Evolutionary conservation across 1,140 invertebrate species (phyloP).

Genomic region (Drosophila trapezifrons): DNA sequence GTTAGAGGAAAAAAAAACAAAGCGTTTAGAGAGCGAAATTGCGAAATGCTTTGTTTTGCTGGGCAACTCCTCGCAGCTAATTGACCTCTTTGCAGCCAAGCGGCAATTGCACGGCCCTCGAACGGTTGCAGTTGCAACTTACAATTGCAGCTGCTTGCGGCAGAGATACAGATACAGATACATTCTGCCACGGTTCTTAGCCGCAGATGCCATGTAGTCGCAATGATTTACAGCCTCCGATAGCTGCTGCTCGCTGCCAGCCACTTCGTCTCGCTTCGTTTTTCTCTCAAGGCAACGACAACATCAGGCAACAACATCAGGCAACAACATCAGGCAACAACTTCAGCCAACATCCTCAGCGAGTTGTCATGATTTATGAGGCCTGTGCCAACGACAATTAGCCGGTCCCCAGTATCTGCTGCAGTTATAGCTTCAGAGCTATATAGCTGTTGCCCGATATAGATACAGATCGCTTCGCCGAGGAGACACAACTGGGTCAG

Average conservation of each 20-base stretch:
- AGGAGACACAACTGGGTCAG: conserved; percentile 71
- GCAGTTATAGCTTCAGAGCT: conserved; percentile 8
- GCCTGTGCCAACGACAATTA: conserved; percentile 70
- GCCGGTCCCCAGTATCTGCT: conserved; percentile 62
- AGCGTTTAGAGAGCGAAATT: conserved; percentile 38
- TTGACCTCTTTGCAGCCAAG: conserved; percentile 80
- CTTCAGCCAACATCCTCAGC: conserved; percentile 61
- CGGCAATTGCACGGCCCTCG: conserved; percentile 78
- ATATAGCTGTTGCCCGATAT: conserved; percentile 54
- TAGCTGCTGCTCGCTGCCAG: conserved; percentile 25
- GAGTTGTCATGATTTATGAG: conserved; percentile 76
- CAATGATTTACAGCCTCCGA: conserved; percentile 74
- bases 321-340: conserved; percentile 55
- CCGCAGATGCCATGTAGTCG: conserved; percentile 62
- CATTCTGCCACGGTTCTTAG: conserved; percentile 54
- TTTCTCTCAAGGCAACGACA: conserved; percentile 61
- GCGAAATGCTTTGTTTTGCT: conserved; percentile 49
- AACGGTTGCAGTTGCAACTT: conserved; percentile 35
- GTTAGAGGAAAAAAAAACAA: conserved; percentile 10
- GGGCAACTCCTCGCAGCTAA: conserved; percentile 60
- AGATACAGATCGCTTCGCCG: conserved; percentile 62
- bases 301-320: background rate
- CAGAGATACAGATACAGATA: conserved; percentile 54
- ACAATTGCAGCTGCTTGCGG: conserved; percentile 26
- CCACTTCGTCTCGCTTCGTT: conserved; percentile 26